Percentiles rank a stretch among this genome's conserved stretches.
Conservation (phyloP, 2,113 vertebrate genomes). For the Albula glossodonta region DNA sequence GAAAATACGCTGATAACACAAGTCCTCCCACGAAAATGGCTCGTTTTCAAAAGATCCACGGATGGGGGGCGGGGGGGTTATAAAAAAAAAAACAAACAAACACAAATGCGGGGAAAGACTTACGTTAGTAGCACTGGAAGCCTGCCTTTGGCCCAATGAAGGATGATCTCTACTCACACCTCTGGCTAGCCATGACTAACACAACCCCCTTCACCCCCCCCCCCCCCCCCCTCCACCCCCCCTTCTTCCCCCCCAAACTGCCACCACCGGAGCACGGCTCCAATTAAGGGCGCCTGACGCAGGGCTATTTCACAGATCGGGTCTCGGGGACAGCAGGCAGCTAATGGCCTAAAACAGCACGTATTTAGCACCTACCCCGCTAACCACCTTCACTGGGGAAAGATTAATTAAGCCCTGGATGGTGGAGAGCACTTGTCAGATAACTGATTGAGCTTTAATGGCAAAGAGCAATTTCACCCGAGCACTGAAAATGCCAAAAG, state of each 20-base stretch:
- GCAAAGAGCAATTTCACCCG: conserved; percentile 34
- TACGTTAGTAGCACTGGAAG: too few species aligned
- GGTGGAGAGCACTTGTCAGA: conserved; percentile 28
- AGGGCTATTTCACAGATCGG: conserved; percentile 16
- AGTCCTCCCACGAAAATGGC: neutral
- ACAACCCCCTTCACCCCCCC: neutral
- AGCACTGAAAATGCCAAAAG: neutral
- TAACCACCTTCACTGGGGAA: conserved; percentile 28
- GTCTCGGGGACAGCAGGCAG: conserved; percentile 8
- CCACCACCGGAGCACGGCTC: conserved; percentile 4
- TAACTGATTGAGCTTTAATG: conserved; percentile 42
- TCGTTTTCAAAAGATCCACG: neutral
- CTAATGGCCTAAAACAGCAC: conserved; percentile 37
- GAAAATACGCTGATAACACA: neutral
- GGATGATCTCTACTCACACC: neutral
- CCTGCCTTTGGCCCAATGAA: neutral
- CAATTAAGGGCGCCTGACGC: conserved; percentile 28
- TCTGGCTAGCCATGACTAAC: neutral
- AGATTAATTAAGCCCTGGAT: conserved; percentile 32
- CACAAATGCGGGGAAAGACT: too few species aligned
- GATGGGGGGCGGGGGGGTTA: neutral
- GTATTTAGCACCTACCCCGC: conserved; percentile 35
- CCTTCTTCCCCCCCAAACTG: neutral
- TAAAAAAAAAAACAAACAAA: too few species aligned
- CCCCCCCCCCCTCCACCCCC: neutral